These are phyloP conservation scores for Hirtodrosophila histrioides DNA, from an alignment of 2,888 invertebrate species.

Conservation along the genomic window DNA sequence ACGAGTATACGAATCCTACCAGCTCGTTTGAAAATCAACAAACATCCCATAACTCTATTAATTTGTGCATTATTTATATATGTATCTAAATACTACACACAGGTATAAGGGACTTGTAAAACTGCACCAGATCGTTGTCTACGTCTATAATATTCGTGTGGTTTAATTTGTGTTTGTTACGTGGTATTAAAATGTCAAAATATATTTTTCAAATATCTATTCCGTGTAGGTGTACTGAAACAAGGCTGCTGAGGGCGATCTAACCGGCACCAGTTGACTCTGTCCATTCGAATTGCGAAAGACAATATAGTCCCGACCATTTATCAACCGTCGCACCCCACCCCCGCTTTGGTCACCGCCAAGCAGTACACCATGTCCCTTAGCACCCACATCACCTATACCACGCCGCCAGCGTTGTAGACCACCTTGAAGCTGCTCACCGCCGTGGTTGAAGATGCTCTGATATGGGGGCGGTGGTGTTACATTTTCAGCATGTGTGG, in stretches of 20 bases:
- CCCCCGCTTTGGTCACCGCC: conserved; percentile 44
- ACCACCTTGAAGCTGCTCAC: conserved; percentile 1
- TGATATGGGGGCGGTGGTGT: conserved; percentile 89
- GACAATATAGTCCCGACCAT: conserved; percentile 91
- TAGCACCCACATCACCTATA: conserved; percentile 28
- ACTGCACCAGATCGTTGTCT: conserved; percentile 40
- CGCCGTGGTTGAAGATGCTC: conserved; percentile 79
- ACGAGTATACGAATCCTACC: too few relatives aligned
- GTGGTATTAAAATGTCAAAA: background rate
- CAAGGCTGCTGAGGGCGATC: conserved; percentile 91
- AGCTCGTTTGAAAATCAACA: background rate
- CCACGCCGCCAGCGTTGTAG: conserved; percentile 57
- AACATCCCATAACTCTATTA: conserved; percentile 6
- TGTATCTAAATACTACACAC: too few relatives aligned
- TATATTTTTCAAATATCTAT: conserved; percentile 34
- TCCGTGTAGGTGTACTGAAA: conserved; percentile 87
- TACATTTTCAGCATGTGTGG: conserved; percentile 63
- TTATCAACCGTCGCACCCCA: conserved; percentile 87
- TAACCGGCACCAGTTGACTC: conserved; percentile 89
- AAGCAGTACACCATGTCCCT: conserved; percentile 58
- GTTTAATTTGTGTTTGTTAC: conserved; percentile 3
- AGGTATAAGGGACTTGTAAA: conserved; percentile 10
- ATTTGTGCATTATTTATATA: background rate
- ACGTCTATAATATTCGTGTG: conserved; percentile 39
- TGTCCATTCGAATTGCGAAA: conserved; percentile 87